Conservation (phyloP, 2,888 invertebrate species). For the Prosapia bicincta region DNA sequence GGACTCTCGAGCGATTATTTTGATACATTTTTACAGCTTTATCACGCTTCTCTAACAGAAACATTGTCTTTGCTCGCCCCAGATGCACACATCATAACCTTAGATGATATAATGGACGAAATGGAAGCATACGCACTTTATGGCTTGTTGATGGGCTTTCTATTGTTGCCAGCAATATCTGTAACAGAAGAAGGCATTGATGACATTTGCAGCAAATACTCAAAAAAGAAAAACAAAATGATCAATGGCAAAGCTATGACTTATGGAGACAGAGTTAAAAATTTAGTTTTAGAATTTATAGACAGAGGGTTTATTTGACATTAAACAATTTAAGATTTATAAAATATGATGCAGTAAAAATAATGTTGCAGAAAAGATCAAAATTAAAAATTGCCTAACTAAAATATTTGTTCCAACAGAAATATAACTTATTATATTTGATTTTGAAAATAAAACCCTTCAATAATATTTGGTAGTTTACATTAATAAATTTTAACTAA, state of each 20-base stretch:
- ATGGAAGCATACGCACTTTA: slow-evolving; percentile 35
- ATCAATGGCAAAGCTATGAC: slow-evolving; percentile 22
- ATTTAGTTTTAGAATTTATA: slow-evolving; percentile 35
- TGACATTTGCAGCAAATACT: not conserved
- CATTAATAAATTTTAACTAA: too few species aligned
- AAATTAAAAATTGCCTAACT: too few species aligned
- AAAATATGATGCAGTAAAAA: too few species aligned
- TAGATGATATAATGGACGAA: slow-evolving; percentile 29
- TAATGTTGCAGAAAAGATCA: too few species aligned
- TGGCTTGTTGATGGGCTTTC: slow-evolving; percentile 35
- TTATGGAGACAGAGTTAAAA: slow-evolving; percentile 31
- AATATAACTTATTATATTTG: too few species aligned
- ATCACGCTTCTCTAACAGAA: slow-evolving; percentile 37
- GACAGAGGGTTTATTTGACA: slow-evolving; percentile 33
- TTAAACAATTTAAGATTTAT: too few species aligned
- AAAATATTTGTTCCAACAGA: too few species aligned
- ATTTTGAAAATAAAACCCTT: too few species aligned
- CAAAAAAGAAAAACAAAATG: slow-evolving; percentile 18
- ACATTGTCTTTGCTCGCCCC: slow-evolving; percentile 33
- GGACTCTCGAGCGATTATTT: slow-evolving; percentile 35
- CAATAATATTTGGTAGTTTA: too few species aligned
- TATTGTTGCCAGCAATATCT: slow-evolving; percentile 35
- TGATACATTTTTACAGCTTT: slow-evolving; percentile 38
- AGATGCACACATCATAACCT: slow-evolving; percentile 23
- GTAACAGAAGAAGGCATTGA: slow-evolving; percentile 9